Percentiles rank a stretch among this genome's conserved stretches.
Conservation (phyloP, 2,888 invertebrate species). For the Eristalis pertinax region DNA sequence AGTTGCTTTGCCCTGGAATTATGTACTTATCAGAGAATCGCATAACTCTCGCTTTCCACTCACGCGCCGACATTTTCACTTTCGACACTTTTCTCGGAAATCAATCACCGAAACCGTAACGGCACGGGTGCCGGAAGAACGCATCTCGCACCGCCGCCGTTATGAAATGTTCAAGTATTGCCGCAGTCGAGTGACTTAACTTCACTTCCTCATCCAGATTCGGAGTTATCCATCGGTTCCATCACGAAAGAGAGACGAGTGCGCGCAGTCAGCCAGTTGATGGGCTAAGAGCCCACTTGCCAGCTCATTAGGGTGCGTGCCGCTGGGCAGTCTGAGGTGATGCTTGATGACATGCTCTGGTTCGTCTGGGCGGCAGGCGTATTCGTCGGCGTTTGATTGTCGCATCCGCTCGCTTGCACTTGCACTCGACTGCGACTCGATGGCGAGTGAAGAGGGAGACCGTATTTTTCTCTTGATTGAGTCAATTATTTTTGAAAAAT, state of each 20-base stretch:
- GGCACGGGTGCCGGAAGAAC: not conserved
- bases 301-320: constrained; percentile 33
- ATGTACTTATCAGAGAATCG: not conserved
- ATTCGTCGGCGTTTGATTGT: constrained; percentile 28
- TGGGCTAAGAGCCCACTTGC: constrained; percentile 34
- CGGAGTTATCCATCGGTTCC: not conserved
- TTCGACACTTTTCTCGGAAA: constrained; percentile 26
- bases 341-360: constrained; percentile 33
- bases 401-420: constrained; percentile 29
- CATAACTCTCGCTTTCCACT: constrained; percentile 30
- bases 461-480: constrained; percentile 30
- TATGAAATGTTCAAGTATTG: not conserved
- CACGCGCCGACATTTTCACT: constrained; percentile 22
- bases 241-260: no score
- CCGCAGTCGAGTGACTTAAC: not conserved
- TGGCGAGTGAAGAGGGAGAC: constrained; percentile 6
- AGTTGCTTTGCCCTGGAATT: not conserved
- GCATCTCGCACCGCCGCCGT: not conserved
- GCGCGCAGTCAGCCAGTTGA: no score
- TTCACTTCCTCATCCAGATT: not conserved
- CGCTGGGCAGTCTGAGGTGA: constrained; percentile 26
- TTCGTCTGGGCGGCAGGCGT: not conserved
- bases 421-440: not conserved
- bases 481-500: constrained; percentile 43
- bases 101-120: constrained; percentile 55